Evolutionary conservation across 2,888 invertebrate genomes (phyloP), one percentile per base, ranked within the genome.

Genomic region (Erannis defoliaria): DNA sequence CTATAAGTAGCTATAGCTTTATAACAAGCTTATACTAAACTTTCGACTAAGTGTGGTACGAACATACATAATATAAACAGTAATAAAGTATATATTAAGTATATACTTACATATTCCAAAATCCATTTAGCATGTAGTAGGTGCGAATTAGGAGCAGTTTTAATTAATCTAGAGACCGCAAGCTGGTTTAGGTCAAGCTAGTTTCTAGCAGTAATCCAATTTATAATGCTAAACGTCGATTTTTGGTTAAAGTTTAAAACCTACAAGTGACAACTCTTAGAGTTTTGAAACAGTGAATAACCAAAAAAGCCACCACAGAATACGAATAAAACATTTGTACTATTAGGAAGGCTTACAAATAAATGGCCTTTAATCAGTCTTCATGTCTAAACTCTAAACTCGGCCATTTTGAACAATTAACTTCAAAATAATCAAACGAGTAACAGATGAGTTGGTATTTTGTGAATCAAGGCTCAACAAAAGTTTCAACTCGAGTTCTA

Each of bases 91-190:
- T 6, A 8, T 19, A 21, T 35, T 35, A 14, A 35, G 5, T 5
- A 46, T 33, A 48, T 31, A 26, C 26, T 3, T 35, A 49, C 48
- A 48, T 54, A 54, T 43, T 37, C 40, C 21, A 31, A 40, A 6
- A 55, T 31, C 23, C 33, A 56, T 38, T 48, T 48, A 48, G 38
- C 14, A n/a, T 49, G 26, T 43, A 43, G 45, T 51, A 21, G 29
- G 26, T 51, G 38, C 12, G 21, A 58, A 51, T 58, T 51, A 51
- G 43, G 42, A 43, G 26, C 37, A 14, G 51, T 43, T 58, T 51
- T 51, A 58, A 58, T 58, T 51, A 57, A 50, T 43, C 49, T 21
- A 19, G 21, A 19, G 43, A 45, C 57, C 43, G 35, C 42, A 45
- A 1, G 35, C 8, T 29, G 38, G 51, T 16, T 43, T 45, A 45